A percentile compares a stretch with the other conserved stretches of the same genome.
Evolutionary conservation across 2,888 invertebrate species (phyloP).

Genomic region (Embidobia sp.): DNA sequence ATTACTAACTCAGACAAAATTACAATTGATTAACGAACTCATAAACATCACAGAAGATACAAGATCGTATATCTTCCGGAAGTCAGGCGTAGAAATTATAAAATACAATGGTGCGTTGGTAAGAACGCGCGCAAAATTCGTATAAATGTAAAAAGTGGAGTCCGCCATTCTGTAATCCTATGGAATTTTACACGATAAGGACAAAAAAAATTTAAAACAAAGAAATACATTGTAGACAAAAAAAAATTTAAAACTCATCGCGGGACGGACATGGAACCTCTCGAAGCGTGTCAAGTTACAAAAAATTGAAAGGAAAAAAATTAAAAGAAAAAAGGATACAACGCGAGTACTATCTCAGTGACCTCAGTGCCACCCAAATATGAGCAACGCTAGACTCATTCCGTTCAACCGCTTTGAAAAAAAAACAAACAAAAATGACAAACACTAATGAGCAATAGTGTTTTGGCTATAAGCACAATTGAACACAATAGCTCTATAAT

Average conservation of each 20-base stretch:
- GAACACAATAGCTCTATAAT: too few species aligned
- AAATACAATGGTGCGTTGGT: constrained; percentile 32
- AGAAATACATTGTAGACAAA: background rate
- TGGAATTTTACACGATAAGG: constrained; percentile 19
- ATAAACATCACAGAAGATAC: constrained; percentile 34
- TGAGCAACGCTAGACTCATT: too few species aligned
- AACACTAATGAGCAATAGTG: too few species aligned
- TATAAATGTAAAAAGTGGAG: constrained; percentile 54
- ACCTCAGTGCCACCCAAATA: background rate
- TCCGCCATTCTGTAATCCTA: constrained; percentile 44
- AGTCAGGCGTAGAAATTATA: constrained; percentile 36
- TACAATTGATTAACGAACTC: background rate
- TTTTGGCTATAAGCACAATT: too few species aligned
- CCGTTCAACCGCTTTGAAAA: too few species aligned
- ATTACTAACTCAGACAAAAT: constrained; percentile 32
- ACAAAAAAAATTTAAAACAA: background rate
- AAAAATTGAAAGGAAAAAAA: background rate
- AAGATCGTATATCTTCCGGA: constrained; percentile 1
- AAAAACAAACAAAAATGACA: too few species aligned
- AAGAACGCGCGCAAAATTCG: constrained; percentile 40
- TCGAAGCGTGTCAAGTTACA: constrained; percentile 31
- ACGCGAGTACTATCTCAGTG: constrained; percentile 6
- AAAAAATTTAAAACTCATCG: constrained; percentile 32
- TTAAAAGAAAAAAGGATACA: background rate
- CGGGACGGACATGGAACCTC: constrained; percentile 48